Percentiles rank a stretch among this genome's conserved stretches.
Conservation (phyloP, 2,113 vertebrate species). For the Etia nguti region DNA sequence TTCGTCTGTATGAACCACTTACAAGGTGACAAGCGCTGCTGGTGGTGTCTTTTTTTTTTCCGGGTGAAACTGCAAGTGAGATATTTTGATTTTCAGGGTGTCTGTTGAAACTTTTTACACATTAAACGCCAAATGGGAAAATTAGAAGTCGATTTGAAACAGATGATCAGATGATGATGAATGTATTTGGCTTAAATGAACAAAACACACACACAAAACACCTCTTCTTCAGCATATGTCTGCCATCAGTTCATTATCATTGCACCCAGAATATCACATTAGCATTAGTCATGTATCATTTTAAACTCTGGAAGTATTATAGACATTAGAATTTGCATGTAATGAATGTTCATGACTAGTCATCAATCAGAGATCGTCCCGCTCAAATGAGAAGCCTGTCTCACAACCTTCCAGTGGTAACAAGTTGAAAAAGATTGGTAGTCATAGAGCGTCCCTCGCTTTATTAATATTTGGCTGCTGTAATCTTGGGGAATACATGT, state of each 20-base stretch:
- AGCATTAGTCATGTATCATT: neutral
- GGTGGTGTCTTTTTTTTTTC: neutral
- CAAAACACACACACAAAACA: neutral
- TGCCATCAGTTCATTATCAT: neutral
- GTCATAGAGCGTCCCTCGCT: neutral
- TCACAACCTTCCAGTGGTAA: neutral
- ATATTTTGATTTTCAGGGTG: neutral
- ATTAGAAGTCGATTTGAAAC: neutral
- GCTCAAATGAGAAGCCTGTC: slow-evolving; percentile 5
- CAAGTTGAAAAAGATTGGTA: slow-evolving; percentile 2
- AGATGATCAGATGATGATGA: neutral
- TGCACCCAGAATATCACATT: neutral
- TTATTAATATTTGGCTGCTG: slow-evolving; percentile 35
- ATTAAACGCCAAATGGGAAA: neutral
- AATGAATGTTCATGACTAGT: slow-evolving; percentile 2
- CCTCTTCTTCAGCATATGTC: neutral
- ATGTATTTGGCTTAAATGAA: neutral
- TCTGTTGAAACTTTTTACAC: neutral
- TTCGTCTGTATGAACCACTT: neutral
- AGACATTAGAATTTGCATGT: neutral
- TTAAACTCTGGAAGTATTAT: neutral
- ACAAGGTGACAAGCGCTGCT: neutral
- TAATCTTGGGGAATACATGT: slow-evolving; percentile 26
- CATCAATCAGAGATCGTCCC: slow-evolving; percentile 5
- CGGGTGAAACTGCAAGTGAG: neutral